Evolutionary conservation across 2,888 invertebrate species (phyloP).

Genomic region (Carterocephalus palaemon): DNA sequence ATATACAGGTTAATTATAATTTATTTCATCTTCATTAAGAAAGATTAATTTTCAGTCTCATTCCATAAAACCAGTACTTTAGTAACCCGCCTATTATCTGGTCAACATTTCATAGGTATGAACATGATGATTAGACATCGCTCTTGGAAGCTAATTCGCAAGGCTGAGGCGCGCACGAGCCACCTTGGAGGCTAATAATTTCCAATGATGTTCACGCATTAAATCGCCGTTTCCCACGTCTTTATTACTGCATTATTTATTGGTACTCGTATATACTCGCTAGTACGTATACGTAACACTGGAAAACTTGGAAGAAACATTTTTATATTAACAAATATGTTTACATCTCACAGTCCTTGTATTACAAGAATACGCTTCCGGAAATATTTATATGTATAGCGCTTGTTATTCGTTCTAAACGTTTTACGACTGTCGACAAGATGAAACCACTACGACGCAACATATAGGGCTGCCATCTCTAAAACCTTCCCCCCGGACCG

Average conservation of each 20-base stretch:
- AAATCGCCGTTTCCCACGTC: constrained; percentile 56
- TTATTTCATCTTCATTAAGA: too few species aligned
- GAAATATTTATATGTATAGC: constrained; percentile 12
- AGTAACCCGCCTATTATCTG: constrained; percentile 18
- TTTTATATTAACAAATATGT: constrained; percentile 15
- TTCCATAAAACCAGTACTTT: too few species aligned
- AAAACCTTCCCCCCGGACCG: too few species aligned
- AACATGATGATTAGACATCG: constrained; percentile 41
- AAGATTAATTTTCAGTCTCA: too few species aligned
- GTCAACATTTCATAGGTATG: constrained; percentile 42
- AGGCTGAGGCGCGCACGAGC: constrained; percentile 64
- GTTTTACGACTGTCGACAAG: constrained; percentile 19
- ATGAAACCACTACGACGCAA: too few species aligned
- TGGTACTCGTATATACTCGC: constrained; percentile 25
- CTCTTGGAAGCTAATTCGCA: constrained; percentile 54
- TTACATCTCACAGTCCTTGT: constrained; percentile 21
- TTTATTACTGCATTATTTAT: constrained; percentile 39
- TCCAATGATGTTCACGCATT: constrained; percentile 62
- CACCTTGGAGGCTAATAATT: constrained; percentile 66
- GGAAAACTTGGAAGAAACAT: constrained; percentile 7
- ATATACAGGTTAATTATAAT: too few species aligned
- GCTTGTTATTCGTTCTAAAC: constrained; percentile 15
- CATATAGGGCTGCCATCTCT: too few species aligned
- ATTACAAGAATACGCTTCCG: constrained; percentile 23
- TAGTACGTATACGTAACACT: neutral